Evolutionary conservation across 1,140 invertebrate species (phyloP).

Genomic region (Adoxophyes honmai): DNA sequence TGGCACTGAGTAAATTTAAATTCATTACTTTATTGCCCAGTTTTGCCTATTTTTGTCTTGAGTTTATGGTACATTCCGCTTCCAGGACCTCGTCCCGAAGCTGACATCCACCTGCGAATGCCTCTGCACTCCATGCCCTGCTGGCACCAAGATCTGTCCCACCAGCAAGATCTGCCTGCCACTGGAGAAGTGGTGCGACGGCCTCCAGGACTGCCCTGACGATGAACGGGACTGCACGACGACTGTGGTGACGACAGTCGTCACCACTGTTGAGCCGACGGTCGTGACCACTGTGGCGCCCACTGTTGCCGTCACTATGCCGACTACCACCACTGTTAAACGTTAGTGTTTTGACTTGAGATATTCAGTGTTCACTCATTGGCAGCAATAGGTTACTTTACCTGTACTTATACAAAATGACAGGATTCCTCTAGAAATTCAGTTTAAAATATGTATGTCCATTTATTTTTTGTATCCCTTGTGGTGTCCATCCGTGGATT

Average conservation of each 20-base stretch:
- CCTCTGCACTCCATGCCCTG: conserved; percentile 84
- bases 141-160: conserved; percentile 82
- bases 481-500: no score
- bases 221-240: conserved; percentile 86
- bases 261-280: conserved; percentile 30
- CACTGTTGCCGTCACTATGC: conserved; percentile 25
- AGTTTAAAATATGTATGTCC: no score
- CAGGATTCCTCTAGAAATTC: no score
- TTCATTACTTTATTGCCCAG: no score
- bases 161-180: conserved; percentile 87
- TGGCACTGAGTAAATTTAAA: no score
- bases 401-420: no score
- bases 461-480: no score
- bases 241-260: conserved; percentile 28
- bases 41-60: no score
- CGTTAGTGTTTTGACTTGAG: conserved; percentile 44
- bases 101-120: conserved; percentile 82
- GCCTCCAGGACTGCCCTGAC: conserved; percentile 88
- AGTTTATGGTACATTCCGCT: no score
- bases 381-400: no score
- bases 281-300: conserved; percentile 37
- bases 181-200: conserved; percentile 87
- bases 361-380: no score
- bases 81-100: conserved; percentile 73
- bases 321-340: conserved; percentile 37